These are phyloP conservation scores for Galeopterus variegatus DNA, from an alignment of 2,113 vertebrate genomes.

Conservation along the genomic window DNA sequence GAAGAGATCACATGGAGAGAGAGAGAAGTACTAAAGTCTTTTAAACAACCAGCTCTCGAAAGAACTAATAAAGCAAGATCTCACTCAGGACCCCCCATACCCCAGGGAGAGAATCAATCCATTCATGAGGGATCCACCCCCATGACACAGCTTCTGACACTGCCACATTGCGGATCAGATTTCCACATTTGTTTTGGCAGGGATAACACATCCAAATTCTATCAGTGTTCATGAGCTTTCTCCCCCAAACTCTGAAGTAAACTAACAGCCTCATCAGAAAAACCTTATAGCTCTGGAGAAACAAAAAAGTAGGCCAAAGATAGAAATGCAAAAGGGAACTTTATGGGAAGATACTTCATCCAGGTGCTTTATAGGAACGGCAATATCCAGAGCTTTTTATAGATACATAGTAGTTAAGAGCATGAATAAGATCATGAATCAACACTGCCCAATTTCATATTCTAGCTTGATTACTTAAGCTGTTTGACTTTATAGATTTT, in stretches of 20 bases:
- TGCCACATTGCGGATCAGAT: no score
- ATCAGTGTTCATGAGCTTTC: neutral
- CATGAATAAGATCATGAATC: neutral
- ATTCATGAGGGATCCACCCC: no score
- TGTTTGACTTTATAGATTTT: slow-evolving; percentile 8
- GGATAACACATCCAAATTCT: no score
- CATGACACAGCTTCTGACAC: no score
- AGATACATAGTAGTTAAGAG: neutral
- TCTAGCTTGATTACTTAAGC: neutral
- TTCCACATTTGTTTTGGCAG: no score
- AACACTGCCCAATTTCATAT: neutral
- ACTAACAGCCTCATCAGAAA: neutral
- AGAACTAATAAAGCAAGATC: no score
- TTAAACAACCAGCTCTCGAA: no score
- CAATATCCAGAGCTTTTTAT: neutral
- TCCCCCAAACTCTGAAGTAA: neutral
- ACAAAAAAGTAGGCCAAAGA: neutral
- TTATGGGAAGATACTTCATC: neutral
- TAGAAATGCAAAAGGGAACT: neutral
- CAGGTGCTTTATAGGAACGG: neutral
- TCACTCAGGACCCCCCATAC: no score
- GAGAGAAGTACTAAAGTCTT: no score
- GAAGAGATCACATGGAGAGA: no score
- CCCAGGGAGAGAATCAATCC: no score
- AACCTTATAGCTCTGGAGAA: neutral